Evolutionary conservation across 2,113 vertebrate species (phyloP).

Genomic region (Eurypyga helias): DNA sequence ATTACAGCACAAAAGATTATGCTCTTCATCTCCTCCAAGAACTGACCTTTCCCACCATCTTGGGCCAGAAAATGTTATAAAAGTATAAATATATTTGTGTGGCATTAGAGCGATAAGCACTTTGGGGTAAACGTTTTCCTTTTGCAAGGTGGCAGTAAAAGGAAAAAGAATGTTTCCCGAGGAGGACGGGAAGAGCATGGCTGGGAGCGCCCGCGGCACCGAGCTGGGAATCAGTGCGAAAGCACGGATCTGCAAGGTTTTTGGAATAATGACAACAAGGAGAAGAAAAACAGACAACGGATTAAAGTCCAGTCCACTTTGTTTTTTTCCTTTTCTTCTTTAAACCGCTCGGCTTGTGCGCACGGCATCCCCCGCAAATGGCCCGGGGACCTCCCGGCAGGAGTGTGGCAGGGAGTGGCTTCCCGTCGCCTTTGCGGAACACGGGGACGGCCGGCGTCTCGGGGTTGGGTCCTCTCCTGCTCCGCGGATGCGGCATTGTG

Average conservation of each 20-base stretch:
- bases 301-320: slow-evolving; percentile 39
- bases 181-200: slow-evolving; percentile 19
- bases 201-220: neutral
- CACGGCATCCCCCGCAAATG: slow-evolving; percentile 11
- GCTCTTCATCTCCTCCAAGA: slow-evolving; percentile 46
- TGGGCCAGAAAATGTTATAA: neutral
- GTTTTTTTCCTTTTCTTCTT: slow-evolving; percentile 1
- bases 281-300: neutral
- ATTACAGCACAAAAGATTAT: slow-evolving; percentile 16
- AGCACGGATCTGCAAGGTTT: neutral
- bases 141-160: slow-evolving; percentile 42
- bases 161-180: slow-evolving; percentile 43
- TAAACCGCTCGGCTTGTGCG: slow-evolving; percentile 38
- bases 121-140: slow-evolving; percentile 38
- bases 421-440: slow-evolving; percentile 3
- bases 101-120: slow-evolving; percentile 47
- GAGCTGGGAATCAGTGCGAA: neutral
- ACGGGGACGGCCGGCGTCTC: neutral
- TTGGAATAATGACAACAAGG: neutral
- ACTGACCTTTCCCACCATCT: neutral
- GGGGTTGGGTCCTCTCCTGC: slow-evolving; percentile 56
- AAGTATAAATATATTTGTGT: slow-evolving; percentile 44
- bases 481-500: slow-evolving; percentile 72
- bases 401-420: neutral
- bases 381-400: neutral